Evolutionary conservation across 2,888 invertebrate genomes (phyloP).

Genomic region (Dasypolia templi): DNA sequence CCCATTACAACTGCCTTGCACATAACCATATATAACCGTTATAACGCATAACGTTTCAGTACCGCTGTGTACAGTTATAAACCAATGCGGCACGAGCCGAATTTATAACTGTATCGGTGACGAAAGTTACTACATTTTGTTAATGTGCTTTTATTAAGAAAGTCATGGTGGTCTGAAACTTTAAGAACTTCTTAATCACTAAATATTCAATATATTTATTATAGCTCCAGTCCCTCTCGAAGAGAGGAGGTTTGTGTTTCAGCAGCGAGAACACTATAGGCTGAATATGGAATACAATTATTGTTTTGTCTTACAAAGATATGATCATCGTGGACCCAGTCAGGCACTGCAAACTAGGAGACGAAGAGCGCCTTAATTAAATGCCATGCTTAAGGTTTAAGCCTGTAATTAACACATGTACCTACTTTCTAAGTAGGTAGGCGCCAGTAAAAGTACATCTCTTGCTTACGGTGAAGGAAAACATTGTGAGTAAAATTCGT

Average conservation of each 20-base stretch:
- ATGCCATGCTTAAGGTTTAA: not conserved
- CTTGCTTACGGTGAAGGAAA: no score
- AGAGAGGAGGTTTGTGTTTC: no score
- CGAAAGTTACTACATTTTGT: not conserved
- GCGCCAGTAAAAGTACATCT: no score
- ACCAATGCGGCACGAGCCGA: constrained; percentile 2
- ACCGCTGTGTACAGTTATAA: constrained; percentile 22
- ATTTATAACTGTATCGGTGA: constrained; percentile 7
- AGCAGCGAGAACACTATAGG: no score
- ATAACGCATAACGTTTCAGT: constrained; percentile 1
- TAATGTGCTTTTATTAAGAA: not conserved
- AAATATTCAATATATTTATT: no score
- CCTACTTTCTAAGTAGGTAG: no score
- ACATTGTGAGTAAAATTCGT: no score
- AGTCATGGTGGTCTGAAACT: not conserved
- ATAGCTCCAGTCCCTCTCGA: no score
- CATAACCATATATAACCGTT: constrained; percentile 4
- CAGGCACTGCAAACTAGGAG: not conserved
- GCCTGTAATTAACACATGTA: not conserved
- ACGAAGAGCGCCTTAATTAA: not conserved
- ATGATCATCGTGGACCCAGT: not conserved
- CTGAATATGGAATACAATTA: no score
- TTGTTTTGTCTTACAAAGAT: not conserved
- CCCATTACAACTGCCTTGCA: not conserved
- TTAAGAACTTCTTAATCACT: not conserved